Percentiles rank a stretch among this genome's conserved stretches.
Evolutionary conservation across 92 coral and sea anemone genomes (phyloP).

Genomic region (Zoanthus sociatus): DNA sequence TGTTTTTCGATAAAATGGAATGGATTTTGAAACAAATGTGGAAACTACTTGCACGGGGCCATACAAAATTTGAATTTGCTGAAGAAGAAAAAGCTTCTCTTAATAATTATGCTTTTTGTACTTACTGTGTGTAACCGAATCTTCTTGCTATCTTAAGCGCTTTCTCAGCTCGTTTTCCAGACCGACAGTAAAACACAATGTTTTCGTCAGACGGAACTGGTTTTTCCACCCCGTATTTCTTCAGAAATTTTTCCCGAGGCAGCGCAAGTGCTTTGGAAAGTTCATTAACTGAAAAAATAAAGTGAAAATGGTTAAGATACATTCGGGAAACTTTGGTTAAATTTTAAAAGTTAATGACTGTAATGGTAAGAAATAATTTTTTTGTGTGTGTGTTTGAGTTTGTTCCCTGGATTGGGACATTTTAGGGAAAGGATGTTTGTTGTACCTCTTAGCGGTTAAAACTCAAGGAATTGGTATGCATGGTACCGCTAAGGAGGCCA

Average conservation of each 20-base stretch:
- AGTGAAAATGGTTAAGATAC: not conserved
- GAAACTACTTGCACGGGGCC: not conserved
- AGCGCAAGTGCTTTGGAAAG: slow-evolving; percentile 62
- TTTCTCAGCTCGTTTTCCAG: slow-evolving; percentile 73
- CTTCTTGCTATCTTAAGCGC: slow-evolving; percentile 66
- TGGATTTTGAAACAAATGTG: too few relatives aligned
- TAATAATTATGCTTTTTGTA: not conserved
- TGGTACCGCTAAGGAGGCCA: too few relatives aligned
- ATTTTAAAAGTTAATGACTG: too few relatives aligned
- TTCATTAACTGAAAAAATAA: slow-evolving; percentile 60
- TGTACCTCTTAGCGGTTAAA: too few relatives aligned
- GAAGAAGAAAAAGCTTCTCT: not conserved
- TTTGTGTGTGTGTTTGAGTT: too few relatives aligned
- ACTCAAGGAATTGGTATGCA: too few relatives aligned
- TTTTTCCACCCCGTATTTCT: slow-evolving; percentile 62
- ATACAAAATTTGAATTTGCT: not conserved
- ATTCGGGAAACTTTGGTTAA: too few relatives aligned
- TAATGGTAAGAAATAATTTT: too few relatives aligned
- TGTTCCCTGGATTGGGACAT: too few relatives aligned
- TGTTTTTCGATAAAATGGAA: too few relatives aligned
- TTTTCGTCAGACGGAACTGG: slow-evolving; percentile 70
- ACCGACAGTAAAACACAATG: slow-evolving; percentile 77
- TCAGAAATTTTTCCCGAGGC: slow-evolving; percentile 62
- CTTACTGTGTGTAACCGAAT: slow-evolving; percentile 73
- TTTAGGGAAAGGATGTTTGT: too few relatives aligned